Base-by-base conservation (phyloP, 2,113 vertebrate species). In the Aphyosemion australe region DNA sequence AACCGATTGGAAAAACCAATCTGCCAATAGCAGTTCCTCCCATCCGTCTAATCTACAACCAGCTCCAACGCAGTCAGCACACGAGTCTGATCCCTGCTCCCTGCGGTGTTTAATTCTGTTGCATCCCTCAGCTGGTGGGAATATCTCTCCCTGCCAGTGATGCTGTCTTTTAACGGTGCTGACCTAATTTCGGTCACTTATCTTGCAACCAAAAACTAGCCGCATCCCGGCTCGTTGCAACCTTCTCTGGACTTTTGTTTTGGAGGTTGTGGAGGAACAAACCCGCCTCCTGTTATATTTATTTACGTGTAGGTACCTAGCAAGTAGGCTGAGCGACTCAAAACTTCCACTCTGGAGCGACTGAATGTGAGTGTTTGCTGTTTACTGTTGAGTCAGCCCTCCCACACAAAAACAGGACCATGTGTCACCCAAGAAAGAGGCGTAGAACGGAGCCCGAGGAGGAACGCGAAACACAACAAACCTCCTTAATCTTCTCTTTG, bases 401-500 rank as follows among this genome's bases (percentile, higher is more conserved):
- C 26, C 26, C 26, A 60, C 74, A 61, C 53, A 56, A 60, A 62
- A 20, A 39, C 51, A 48, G 41, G 48, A 32, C 34, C 39, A 15
- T 62, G 54, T 72, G 66, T 88, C 64, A 84, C 56, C 52, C 21
- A 15, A 0, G 16, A 70, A 59, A 46, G 66, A 80, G 66, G 74
- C 41, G 64, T 47, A 50, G 41, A 58, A 65, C 68, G 47, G 47
- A 62, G 53, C 31, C 49, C 4, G 31, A 45, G 62, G 45, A 74
- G 46, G 32, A 64, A 73, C 73, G 11, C 52, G 77, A 70, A 78
- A 66, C 1, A 26, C 6, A 53, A 41, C 85, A 20, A 56, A 93
- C 97, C 96, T 99, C 97, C 94, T 99, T 99, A 88, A 99, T 99
- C 92, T 99, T 99, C 92, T 99, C 97, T 89, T 99, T 99, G 93